Conservation (phyloP, 1,140 invertebrate genomes). For the Neuroterus valhalla region DNA sequence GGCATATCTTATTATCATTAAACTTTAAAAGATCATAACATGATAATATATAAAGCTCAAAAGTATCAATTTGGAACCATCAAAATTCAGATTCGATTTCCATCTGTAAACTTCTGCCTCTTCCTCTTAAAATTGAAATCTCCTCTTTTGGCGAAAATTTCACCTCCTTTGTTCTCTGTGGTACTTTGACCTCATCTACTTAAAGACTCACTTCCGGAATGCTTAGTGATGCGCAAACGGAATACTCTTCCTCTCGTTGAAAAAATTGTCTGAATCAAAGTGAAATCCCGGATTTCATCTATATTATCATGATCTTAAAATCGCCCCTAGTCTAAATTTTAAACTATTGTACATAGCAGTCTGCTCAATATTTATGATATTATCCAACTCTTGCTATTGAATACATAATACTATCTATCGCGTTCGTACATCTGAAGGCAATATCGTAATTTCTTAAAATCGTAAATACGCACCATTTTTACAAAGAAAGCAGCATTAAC, state of each 20-base stretch:
- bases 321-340: background rate
- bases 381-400: background rate
- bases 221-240: constrained; percentile 46
- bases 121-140: background rate
- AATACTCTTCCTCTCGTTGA: constrained; percentile 48
- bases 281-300: too few relatives aligned
- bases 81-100: background rate
- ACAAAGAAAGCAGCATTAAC: background rate
- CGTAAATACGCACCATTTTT: background rate
- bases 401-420: background rate
- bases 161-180: constrained; percentile 5
- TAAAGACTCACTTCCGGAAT: constrained; percentile 52
- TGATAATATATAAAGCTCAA: too few relatives aligned
- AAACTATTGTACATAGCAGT: too few relatives aligned
- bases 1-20: background rate
- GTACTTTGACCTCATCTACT: constrained; percentile 36
- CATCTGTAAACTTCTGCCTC: constrained; percentile 9
- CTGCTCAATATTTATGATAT: too few relatives aligned
- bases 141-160: background rate
- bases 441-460: constrained; percentile 14
- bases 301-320: background rate
- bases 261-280: background rate
- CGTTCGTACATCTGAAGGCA: background rate
- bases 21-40: background rate
- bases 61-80: too few relatives aligned